These are phyloP conservation scores for Hemaris fuciformis DNA, from an alignment of 2,888 invertebrate genomes.

Conservation along the genomic window DNA sequence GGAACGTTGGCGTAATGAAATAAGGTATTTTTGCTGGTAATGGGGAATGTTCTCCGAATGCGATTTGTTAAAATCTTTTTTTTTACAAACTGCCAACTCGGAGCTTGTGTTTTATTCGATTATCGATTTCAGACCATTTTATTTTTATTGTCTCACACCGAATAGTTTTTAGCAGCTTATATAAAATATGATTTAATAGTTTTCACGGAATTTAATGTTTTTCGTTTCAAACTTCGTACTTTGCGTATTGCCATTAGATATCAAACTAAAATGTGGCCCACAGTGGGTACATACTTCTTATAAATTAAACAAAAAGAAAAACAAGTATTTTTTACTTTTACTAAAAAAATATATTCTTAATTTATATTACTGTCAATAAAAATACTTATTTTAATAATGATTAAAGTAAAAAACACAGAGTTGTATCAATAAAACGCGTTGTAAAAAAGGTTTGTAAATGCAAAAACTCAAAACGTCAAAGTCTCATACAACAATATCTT, in stretches of 20 bases:
- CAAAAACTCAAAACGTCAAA: background rate
- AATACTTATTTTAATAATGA: too few species aligned
- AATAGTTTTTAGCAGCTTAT: background rate
- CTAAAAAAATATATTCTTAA: too few species aligned
- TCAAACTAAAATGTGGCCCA: too few species aligned
- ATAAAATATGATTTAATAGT: background rate
- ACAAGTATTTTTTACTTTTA: too few species aligned
- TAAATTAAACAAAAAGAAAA: too few species aligned
- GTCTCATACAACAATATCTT: background rate
- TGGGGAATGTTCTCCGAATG: slow-evolving; percentile 49
- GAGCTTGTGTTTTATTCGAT: slow-evolving; percentile 10
- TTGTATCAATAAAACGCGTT: too few species aligned
- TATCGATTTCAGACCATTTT: background rate
- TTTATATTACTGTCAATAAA: too few species aligned
- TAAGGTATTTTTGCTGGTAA: slow-evolving; percentile 70
- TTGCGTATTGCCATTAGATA: too few species aligned
- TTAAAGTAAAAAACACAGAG: too few species aligned
- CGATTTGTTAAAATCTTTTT: slow-evolving; percentile 71
- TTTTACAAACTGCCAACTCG: slow-evolving; percentile 37
- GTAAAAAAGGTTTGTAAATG: too few species aligned
- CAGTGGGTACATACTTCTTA: too few species aligned
- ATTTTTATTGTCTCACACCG: background rate
- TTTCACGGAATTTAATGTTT: background rate
- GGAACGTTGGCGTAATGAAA: slow-evolving; percentile 74
- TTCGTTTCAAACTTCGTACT: too few species aligned